phyloP scores from a whole-genome alignment of 1,140 invertebrate species.

The Hycleus phaleratus region DNA sequence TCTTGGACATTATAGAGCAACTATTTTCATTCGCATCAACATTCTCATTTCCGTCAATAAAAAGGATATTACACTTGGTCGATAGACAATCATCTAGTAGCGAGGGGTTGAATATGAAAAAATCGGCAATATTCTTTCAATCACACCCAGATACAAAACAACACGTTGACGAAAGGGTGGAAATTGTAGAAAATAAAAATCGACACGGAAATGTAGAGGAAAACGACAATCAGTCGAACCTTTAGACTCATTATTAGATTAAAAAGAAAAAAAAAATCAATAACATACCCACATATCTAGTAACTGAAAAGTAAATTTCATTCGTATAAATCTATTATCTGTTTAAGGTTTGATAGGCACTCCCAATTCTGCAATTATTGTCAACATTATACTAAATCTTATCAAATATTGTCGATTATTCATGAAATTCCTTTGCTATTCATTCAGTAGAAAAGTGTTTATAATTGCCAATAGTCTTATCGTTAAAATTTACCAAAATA shows the following conservation, averaged over 20 bases:
- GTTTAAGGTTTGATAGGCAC: slow-evolving; percentile 8
- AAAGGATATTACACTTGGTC: slow-evolving; percentile 24
- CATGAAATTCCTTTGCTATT: not conserved
- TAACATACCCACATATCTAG: no score
- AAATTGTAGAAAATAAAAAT: slow-evolving; percentile 6
- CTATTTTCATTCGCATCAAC: not conserved
- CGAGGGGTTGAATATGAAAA: not conserved
- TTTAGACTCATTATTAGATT: no score
- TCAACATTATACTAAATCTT: slow-evolving; percentile 3
- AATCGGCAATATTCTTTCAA: slow-evolving; percentile 21
- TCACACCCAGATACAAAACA: slow-evolving; percentile 13
- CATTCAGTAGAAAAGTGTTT: slow-evolving; percentile 1
- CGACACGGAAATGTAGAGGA: slow-evolving; percentile 19
- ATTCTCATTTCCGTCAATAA: slow-evolving; percentile 21
- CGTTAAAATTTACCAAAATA: no score
- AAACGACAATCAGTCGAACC: slow-evolving; percentile 15
- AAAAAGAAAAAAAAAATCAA: no score
- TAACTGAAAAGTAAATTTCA: no score
- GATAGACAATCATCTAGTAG: slow-evolving; percentile 20
- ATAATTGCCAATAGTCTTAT: no score
- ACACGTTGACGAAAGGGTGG: not conserved
- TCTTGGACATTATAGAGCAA: no score
- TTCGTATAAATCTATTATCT: no score
- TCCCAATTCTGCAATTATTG: slow-evolving; percentile 15
- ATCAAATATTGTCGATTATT: slow-evolving; percentile 7